These are phyloP conservation scores for Volucella inanis DNA, from an alignment of 2,888 invertebrate genomes.

Conservation along the genomic window DNA sequence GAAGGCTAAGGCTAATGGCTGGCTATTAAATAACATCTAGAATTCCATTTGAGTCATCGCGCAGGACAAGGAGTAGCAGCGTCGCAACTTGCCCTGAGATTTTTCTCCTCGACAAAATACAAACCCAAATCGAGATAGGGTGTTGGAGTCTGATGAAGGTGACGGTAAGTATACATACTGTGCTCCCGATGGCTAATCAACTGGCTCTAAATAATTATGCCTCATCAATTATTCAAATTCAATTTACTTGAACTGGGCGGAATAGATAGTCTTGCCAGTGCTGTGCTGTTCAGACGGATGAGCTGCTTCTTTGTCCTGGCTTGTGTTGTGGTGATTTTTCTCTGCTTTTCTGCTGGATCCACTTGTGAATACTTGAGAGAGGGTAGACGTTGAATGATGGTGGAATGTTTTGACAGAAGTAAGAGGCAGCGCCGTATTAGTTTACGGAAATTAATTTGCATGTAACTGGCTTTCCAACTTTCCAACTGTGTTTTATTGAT, in stretches of 20 bases:
- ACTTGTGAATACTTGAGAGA: constrained; percentile 35
- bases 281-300: constrained; percentile 12
- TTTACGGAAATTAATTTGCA: constrained; percentile 71
- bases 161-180: constrained; percentile 43
- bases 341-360: not conserved
- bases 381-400: constrained; percentile 66
- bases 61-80: not conserved
- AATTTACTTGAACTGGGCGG: constrained; percentile 74
- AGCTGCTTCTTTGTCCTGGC: constrained; percentile 44
- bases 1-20: constrained; percentile 76
- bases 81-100: constrained; percentile 37
- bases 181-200: constrained; percentile 75
- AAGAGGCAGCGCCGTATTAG: constrained; percentile 50
- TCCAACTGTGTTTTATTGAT: constrained; percentile 61
- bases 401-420: constrained; percentile 35
- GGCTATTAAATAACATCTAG: constrained; percentile 77
- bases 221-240: constrained; percentile 77
- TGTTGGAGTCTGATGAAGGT: not conserved
- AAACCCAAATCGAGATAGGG: constrained; percentile 23
- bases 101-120: constrained; percentile 55
- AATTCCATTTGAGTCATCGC: constrained; percentile 76
- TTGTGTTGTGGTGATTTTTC: constrained; percentile 65
- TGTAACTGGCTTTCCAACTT: constrained; percentile 64
- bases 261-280: not conserved
- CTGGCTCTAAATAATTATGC: constrained; percentile 77